Evolutionary conservation across 1,140 invertebrate genomes (phyloP).

Genomic region (Araneus ventricosus): DNA sequence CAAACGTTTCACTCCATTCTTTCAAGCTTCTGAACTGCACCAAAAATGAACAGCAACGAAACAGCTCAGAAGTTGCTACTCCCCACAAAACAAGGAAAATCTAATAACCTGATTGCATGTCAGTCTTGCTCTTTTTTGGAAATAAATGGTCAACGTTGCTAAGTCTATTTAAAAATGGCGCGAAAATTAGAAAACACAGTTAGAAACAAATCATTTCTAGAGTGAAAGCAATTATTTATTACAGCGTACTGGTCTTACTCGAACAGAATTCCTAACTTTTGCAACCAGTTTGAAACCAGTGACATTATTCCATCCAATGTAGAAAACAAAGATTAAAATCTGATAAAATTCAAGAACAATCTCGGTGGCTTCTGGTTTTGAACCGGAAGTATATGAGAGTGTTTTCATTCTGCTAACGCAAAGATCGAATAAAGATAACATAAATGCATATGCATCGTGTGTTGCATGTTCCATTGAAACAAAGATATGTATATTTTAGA

Average conservation of each 20-base stretch:
- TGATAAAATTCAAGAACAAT: background rate
- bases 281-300: background rate
- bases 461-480: background rate
- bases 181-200: background rate
- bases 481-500: background rate
- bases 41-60: background rate
- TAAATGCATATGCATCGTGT: background rate
- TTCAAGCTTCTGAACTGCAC: too few relatives aligned
- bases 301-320: background rate
- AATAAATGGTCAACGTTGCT: background rate
- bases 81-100: background rate
- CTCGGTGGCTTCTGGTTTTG: background rate
- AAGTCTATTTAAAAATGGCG: background rate
- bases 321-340: background rate
- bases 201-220: background rate
- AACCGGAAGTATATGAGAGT: background rate
- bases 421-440: background rate
- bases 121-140: background rate
- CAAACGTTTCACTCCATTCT: too few relatives aligned
- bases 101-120: background rate
- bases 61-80: background rate
- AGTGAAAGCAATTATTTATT: background rate
- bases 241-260: background rate
- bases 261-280: background rate
- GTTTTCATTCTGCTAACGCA: background rate